phyloP scores from a whole-genome alignment of 2,888 invertebrate species.

The Pollenia griseotomentosa region DNA sequence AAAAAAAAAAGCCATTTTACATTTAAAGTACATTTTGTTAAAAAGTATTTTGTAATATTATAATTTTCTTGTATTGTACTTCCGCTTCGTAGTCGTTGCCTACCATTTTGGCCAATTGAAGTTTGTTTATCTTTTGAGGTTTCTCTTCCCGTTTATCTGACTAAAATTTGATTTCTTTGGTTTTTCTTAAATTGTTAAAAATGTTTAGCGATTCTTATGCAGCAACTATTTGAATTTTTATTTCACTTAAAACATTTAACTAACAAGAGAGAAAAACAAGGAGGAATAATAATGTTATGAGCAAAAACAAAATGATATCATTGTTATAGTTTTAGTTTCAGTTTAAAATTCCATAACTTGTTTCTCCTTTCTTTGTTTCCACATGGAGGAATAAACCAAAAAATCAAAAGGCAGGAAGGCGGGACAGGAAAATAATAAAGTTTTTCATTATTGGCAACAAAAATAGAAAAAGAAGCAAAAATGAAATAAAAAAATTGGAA shows the following conservation, averaged over 20 bases:
- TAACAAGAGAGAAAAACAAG: constrained; percentile 2
- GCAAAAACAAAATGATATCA: constrained; percentile 45
- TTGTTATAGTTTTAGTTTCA: constrained; percentile 42
- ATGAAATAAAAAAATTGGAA: neutral
- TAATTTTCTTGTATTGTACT: too few relatives aligned
- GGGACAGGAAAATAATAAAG: constrained; percentile 27
- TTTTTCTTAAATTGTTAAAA: constrained; percentile 39
- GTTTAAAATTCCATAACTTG: constrained; percentile 12
- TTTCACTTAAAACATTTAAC: constrained; percentile 39
- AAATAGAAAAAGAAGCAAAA: neutral
- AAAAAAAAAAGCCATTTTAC: too few relatives aligned
- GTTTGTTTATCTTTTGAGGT: neutral
- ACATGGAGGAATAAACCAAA: neutral
- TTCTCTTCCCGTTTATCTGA: neutral
- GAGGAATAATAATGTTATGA: neutral
- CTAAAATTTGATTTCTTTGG: constrained; percentile 11
- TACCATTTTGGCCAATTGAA: neutral
- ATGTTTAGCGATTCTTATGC: constrained; percentile 38
- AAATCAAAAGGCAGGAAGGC: neutral
- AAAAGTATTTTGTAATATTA: too few relatives aligned
- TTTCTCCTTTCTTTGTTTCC: neutral
- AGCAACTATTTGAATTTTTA: constrained; percentile 46
- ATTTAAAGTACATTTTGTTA: too few relatives aligned
- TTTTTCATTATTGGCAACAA: constrained; percentile 49
- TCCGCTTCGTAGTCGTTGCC: neutral